phyloP scores from a whole-genome alignment of 2,113 vertebrate genomes.

The Leucoraja erinaceus region DNA sequence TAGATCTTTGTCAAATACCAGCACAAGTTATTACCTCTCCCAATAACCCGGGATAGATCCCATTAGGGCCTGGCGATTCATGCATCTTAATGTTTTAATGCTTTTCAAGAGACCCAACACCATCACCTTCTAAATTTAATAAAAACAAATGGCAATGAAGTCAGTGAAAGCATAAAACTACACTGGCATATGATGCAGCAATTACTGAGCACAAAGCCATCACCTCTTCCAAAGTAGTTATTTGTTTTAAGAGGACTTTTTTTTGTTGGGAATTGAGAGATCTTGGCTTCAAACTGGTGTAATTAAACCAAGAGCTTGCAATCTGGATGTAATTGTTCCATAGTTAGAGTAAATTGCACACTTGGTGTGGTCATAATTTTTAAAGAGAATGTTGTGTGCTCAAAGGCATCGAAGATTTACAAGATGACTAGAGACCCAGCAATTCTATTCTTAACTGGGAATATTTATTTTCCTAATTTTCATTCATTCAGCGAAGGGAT shows the following conservation, averaged over 20 bases:
- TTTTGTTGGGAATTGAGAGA: neutral
- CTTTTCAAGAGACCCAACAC: no score
- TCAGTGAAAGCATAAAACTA: neutral
- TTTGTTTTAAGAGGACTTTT: neutral
- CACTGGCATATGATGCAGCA: neutral
- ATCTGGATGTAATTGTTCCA: constrained; percentile 28
- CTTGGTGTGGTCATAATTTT: constrained; percentile 9
- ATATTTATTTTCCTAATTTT: neutral
- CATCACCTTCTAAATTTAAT: no score
- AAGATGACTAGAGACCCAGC: neutral
- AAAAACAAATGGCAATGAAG: neutral
- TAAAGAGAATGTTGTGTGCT: constrained; percentile 8
- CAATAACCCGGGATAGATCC: no score
- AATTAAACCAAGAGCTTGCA: neutral
- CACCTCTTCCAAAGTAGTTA: neutral
- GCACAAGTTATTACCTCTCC: no score
- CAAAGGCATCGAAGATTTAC: neutral
- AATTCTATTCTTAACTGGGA: neutral
- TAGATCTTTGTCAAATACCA: no score
- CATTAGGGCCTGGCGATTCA: no score
- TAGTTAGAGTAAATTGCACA: constrained; percentile 3
- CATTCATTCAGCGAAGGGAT: neutral
- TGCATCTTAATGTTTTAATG: no score
- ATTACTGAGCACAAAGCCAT: neutral
- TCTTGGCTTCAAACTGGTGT: constrained; percentile 13